A percentile compares a stretch with the other conserved stretches of the same genome.
These are phyloP conservation scores for Stigmatopora argus DNA, from an alignment of 2,113 vertebrate genomes.

Conservation along the genomic window DNA sequence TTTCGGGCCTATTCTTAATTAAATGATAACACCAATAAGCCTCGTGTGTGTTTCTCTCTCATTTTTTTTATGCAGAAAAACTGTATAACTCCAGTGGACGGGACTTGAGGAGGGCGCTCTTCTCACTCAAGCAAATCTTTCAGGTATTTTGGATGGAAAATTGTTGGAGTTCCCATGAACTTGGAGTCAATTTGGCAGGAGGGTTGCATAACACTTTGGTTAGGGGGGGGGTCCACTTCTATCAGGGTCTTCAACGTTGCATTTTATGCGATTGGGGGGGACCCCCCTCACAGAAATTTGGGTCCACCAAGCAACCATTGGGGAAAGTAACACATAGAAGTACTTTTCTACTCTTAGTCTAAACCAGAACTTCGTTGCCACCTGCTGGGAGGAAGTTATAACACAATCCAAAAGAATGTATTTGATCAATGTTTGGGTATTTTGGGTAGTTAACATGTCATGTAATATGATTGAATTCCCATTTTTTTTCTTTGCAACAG, in stretches of 20 bases:
- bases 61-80: slow-evolving; percentile 72
- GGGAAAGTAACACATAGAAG: neutral
- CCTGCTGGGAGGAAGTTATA: slow-evolving; percentile 5
- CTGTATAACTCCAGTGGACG: slow-evolving; percentile 88
- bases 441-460: neutral
- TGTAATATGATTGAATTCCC: neutral
- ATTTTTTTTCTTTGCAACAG: slow-evolving; percentile 53
- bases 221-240: slow-evolving; percentile 25
- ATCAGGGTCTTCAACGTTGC: slow-evolving; percentile 45
- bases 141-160: slow-evolving; percentile 73
- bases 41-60: slow-evolving; percentile 5
- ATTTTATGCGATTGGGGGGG: slow-evolving; percentile 8
- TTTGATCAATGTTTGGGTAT: neutral
- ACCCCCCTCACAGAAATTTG: neutral
- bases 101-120: slow-evolving; percentile 88
- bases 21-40: slow-evolving; percentile 1
- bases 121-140: slow-evolving; percentile 96
- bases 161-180: slow-evolving; percentile 23
- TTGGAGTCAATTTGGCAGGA: slow-evolving; percentile 31
- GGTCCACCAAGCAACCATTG: neutral
- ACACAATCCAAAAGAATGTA: neutral
- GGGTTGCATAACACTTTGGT: slow-evolving; percentile 38
- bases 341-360: neutral
- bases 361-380: slow-evolving; percentile 38
- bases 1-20: slow-evolving; percentile 10